Base-by-base conservation (phyloP, 1,140 invertebrate genomes). In the Eufriesea mexicana region DNA sequence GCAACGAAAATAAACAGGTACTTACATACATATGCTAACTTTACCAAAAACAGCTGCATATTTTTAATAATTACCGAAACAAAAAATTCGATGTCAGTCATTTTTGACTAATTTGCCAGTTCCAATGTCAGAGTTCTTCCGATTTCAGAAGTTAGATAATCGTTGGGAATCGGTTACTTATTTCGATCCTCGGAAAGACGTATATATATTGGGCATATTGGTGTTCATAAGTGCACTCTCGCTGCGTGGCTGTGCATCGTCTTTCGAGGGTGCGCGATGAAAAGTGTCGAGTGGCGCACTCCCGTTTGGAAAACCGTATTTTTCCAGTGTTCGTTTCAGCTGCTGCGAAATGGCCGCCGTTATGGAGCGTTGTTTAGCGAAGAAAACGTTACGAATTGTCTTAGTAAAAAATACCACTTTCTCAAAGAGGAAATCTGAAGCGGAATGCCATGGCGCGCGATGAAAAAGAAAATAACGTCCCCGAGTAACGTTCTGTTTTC, bases 251-350 rank as follows among this genome's bases (percentile, higher is more conserved):
- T 64, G 49, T 20, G 54, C 18, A 23, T 54, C 25, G 47, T 71
- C 54, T 49, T 72, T 64, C 20, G 67, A 62, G 78, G 35, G 28
- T 10, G 5, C 25, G 10, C 16, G 59, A 73, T 80, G 59, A 64
- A 73, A 73, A 66, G 59, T 28, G 70, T 64, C 23, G 35, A 80
- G 68, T 80, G 59, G 57, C 47, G 42, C 23, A 51, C 18, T 4
- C 6, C n/a, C 23, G 35, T 12, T 28, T 51, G 42, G 42, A 66
- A 57, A 80, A 62, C 66, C 70, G 42, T 80, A 80, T 80, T 80
- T 80, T 54, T 59, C 78, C 68, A 64, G 68, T 20, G 20, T 51
- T 68, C 49, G 51, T n/a, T 74, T 67, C 62, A 57, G 9, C 51
- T 10, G 49, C 12, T 7, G 45, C 23, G 4, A 67, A 64, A 66